These are phyloP conservation scores for Lasioglossum pauxillum DNA, from an alignment of 2,888 invertebrate genomes.

Conservation along the genomic window DNA sequence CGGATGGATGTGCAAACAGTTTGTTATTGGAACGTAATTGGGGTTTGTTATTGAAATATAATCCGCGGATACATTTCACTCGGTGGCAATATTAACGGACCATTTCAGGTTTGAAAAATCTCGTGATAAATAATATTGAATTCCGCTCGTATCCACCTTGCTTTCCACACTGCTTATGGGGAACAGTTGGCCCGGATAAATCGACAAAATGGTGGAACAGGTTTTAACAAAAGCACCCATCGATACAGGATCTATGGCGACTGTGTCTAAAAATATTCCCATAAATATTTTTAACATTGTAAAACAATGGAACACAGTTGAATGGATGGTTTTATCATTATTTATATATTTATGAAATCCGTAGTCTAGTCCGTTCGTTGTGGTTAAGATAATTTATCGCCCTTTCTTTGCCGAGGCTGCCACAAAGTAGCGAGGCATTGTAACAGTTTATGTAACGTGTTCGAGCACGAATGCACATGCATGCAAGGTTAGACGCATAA, in stretches of 20 bases:
- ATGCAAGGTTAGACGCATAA: conserved; percentile 58
- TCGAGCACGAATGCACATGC: conserved; percentile 39
- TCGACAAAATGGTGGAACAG: neutral
- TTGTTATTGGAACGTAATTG: neutral
- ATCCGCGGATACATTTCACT: neutral
- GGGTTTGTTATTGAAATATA: conserved; percentile 28
- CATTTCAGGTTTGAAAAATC: neutral
- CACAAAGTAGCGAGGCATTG: conserved; percentile 39
- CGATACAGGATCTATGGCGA: neutral
- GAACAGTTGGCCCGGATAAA: neutral
- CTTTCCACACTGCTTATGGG: neutral
- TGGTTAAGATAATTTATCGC: conserved; percentile 21
- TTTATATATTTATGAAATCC: neutral
- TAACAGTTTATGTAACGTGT: conserved; percentile 48
- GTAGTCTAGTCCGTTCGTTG: neutral
- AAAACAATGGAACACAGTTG: neutral
- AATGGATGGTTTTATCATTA: too few species aligned
- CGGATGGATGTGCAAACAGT: conserved; percentile 12
- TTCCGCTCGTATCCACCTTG: neutral
- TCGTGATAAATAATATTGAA: neutral
- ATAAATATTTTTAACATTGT: neutral
- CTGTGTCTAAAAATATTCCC: neutral
- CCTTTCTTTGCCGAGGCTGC: conserved; percentile 16
- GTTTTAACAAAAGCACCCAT: neutral
- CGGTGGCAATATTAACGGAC: neutral